phyloP scores from a whole-genome alignment of 2,797 vertebrate genomes.

The Neosilurus mollespiculum region DNA sequence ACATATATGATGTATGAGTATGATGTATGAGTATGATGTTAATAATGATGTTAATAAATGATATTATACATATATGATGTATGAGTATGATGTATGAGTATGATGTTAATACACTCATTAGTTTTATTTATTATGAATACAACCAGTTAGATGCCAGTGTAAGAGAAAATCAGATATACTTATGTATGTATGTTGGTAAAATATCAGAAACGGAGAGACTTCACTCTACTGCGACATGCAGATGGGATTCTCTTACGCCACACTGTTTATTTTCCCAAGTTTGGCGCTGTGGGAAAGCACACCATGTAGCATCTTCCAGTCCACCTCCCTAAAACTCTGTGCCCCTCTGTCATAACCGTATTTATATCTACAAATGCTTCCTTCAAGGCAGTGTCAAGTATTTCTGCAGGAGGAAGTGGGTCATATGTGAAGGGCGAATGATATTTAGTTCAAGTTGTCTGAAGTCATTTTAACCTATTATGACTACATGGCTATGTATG shows the following conservation, averaged over 20 bases:
- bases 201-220: slow-evolving; percentile 27
- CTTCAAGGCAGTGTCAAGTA: slow-evolving; percentile 20
- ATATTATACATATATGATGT: too few relatives aligned
- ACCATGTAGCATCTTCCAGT: slow-evolving; percentile 11
- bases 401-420: slow-evolving; percentile 11
- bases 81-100: not conserved
- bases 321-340: slow-evolving; percentile 33
- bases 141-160: not conserved
- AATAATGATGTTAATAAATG: too few relatives aligned
- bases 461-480: not conserved
- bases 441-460: slow-evolving; percentile 19
- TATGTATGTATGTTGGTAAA: not conserved
- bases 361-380: slow-evolving; percentile 32
- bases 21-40: not conserved
- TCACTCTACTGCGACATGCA: slow-evolving; percentile 46
- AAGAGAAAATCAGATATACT: slow-evolving; percentile 1
- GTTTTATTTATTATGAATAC: not conserved
- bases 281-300: slow-evolving; percentile 61
- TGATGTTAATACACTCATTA: not conserved
- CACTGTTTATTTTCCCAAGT: slow-evolving; percentile 67
- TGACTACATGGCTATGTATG: too few relatives aligned
- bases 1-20: not conserved
- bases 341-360: slow-evolving; percentile 36
- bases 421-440: not conserved
- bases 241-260: slow-evolving; percentile 57